Evolutionary conservation across 1,140 invertebrate species (phyloP).

Genomic region (Forficula auricularia): DNA sequence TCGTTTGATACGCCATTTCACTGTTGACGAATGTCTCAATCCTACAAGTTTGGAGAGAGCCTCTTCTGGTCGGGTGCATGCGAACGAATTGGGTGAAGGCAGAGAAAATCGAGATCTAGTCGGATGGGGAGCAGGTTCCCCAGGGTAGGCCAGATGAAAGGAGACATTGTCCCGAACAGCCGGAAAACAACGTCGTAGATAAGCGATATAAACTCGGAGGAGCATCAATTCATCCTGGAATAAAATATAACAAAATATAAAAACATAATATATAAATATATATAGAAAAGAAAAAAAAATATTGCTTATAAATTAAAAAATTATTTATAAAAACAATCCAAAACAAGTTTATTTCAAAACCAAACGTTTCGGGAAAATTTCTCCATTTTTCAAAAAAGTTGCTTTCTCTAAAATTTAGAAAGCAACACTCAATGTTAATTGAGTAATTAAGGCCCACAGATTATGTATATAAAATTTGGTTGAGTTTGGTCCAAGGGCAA

Average conservation of each 20-base stretch:
- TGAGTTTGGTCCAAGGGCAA: no score
- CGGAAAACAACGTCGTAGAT: slow-evolving; percentile 54
- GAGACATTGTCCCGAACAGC: slow-evolving; percentile 45
- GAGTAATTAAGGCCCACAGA: no score
- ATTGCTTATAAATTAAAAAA: slow-evolving; percentile 2
- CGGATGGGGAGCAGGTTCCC: slow-evolving; percentile 23
- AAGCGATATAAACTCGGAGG: slow-evolving; percentile 40
- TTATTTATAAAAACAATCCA: no score
- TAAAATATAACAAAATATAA: slow-evolving; percentile 7
- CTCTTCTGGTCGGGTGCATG: slow-evolving; percentile 45
- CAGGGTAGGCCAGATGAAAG: slow-evolving; percentile 53
- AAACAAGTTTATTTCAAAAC: no score
- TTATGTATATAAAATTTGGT: no score
- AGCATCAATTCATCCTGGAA: slow-evolving; percentile 25
- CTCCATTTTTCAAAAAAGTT: no score
- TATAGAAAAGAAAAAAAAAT: neutral
- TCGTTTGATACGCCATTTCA: slow-evolving; percentile 47
- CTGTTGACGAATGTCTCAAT: slow-evolving; percentile 30
- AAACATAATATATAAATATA: slow-evolving; percentile 1
- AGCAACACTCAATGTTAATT: no score
- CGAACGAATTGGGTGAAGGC: slow-evolving; percentile 19
- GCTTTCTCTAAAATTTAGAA: no score
- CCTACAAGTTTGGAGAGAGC: slow-evolving; percentile 34
- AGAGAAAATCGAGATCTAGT: neutral
- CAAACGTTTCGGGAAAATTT: no score